A percentile compares a stretch with the other conserved stretches of the same genome.
phyloP scores from a whole-genome alignment of 2,113 vertebrate species.

The Odocoileus hemionus region DNA sequence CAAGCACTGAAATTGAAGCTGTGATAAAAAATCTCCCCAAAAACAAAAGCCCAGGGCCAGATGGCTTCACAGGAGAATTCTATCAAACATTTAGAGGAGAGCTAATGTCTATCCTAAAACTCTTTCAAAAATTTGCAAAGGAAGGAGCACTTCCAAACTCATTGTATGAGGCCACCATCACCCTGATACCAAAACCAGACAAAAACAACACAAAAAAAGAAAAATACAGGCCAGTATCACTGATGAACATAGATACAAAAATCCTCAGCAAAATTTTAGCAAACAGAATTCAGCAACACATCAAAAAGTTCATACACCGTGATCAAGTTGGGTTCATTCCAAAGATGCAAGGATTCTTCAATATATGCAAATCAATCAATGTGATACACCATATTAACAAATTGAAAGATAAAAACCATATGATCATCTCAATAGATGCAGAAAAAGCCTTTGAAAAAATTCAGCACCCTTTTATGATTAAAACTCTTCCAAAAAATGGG shows the following conservation, averaged over 20 bases:
- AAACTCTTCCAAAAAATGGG: not conserved
- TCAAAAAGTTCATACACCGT: not conserved
- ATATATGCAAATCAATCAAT: not conserved
- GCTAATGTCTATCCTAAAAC: not conserved
- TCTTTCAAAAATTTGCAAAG: not conserved
- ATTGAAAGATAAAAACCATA: not conserved
- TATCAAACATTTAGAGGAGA: not conserved
- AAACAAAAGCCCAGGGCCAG: not conserved
- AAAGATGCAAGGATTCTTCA: not conserved
- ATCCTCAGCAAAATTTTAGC: not conserved
- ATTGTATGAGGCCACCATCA: not conserved
- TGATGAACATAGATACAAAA: not conserved
- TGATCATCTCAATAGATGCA: not conserved
- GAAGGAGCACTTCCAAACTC: not conserved
- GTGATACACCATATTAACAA: not conserved
- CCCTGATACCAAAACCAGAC: not conserved
- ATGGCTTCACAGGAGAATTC: not conserved
- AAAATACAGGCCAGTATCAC: not conserved
- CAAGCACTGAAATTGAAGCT: not conserved
- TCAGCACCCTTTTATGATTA: not conserved
- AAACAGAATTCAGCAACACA: not conserved
- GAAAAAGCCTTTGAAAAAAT: not conserved
- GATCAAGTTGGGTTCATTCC: not conserved
- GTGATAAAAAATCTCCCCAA: not conserved
- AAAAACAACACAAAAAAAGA: not conserved